Evolutionary conservation across 2,113 vertebrate genomes (phyloP), one percentile per base, ranked within the genome.

Genomic region (Epinephelus moara): DNA sequence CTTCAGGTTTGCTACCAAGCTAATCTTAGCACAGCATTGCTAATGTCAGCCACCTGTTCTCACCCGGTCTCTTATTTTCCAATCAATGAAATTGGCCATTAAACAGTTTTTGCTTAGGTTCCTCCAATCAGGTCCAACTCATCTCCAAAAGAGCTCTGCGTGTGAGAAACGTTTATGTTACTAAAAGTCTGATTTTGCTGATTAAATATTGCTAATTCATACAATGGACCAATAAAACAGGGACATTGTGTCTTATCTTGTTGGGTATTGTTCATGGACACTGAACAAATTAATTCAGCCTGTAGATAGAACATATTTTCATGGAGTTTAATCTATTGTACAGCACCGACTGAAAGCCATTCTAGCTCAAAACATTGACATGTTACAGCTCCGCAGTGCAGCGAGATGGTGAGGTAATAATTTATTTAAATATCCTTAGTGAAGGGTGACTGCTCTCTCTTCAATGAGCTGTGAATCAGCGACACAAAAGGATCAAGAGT

Each of bases 401-500:
- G 25, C 19, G 25, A 64, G 11, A 56, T 33, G 49, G 33, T 42
- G 66, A 52, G 53, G 42, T 82, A 25, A 69, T 87, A 4, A 71
- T 78, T 47, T 70, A 75, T 85, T 78, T 67, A 45, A 71, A 71
- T 80, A 69, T 61, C n/a, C 55, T 64, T 9, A 23, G 63, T 66
- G 57, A 79, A 30, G 70, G 50, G 45, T 75, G 57, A 64, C 55
- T 50, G 56, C 40, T 40, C 33, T 37, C 21, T 76, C 71, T 63
- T 62, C 55, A 78, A 2, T 37, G 64, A 59, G 62, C 74, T 57
- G 50, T 80, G 67, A 79, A 73, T 82, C 68, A 78, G n/a, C 45
- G 11, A 19, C 61, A 83, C 55, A 81, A 84, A 83, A 62, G 57
- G 27, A 50, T 80, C 15, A 15, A 47, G 61, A 60, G 42, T 37